Evolutionary conservation across 2,888 invertebrate species (phyloP).

Genomic region (Abrostola triplasia): DNA sequence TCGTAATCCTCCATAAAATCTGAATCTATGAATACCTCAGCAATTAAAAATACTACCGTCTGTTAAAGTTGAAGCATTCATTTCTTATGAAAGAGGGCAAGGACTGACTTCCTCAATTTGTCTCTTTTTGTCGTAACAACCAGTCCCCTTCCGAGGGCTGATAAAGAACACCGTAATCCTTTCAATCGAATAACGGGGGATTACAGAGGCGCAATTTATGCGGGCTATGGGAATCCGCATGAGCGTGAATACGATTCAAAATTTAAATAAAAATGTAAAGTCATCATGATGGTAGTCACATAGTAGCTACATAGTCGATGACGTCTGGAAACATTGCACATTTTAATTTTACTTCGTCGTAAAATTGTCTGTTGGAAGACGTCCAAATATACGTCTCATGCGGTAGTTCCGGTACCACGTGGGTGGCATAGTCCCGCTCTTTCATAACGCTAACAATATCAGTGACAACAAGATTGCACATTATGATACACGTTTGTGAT

Average conservation of each 20-base stretch:
- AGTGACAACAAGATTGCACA: conserved; percentile 67
- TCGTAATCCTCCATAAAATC: conserved; percentile 5
- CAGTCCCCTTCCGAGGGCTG: conserved; percentile 69
- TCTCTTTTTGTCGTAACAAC: conserved; percentile 63
- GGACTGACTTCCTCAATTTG: conserved; percentile 74
- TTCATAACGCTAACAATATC: conserved; percentile 63
- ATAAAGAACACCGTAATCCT: conserved; percentile 80
- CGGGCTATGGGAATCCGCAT: conserved; percentile 61
- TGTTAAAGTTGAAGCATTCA: conserved; percentile 39
- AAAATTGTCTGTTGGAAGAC: conserved; percentile 77
- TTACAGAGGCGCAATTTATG: conserved; percentile 71
- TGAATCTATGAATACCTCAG: conserved; percentile 19
- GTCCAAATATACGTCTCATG: conserved; percentile 71
- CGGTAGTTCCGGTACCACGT: conserved; percentile 69
- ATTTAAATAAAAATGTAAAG: conserved; percentile 59
- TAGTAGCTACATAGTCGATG: conserved; percentile 61
- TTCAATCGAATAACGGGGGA: conserved; percentile 78
- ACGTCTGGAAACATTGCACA: conserved; percentile 68
- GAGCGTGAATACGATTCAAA: conserved; percentile 33
- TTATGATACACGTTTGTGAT: conserved; percentile 56
- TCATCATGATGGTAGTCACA: conserved; percentile 43
- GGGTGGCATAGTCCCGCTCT: conserved; percentile 65
- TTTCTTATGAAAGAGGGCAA: conserved; percentile 32
- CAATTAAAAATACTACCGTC: conserved; percentile 18
- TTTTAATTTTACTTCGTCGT: conserved; percentile 80